phyloP scores from a whole-genome alignment of 2,888 invertebrate species.

The Metalampra italica region DNA sequence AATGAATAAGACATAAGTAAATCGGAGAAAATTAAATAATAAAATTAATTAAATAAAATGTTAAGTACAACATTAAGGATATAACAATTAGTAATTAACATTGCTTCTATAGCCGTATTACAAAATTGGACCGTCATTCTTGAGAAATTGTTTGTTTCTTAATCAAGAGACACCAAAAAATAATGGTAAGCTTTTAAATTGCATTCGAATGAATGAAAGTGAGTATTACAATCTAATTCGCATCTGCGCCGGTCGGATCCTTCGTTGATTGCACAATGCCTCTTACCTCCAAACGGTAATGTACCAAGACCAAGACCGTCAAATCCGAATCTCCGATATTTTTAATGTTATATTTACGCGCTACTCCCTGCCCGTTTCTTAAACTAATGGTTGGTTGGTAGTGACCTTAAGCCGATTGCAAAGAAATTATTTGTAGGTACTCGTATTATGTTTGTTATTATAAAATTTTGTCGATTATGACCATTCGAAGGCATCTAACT shows the following conservation, averaged over 20 bases:
- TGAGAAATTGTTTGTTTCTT: background rate
- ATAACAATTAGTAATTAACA: no score
- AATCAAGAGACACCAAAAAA: background rate
- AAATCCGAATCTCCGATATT: background rate
- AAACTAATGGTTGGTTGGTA: background rate
- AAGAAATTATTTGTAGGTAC: conserved; percentile 1
- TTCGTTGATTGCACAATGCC: conserved; percentile 4
- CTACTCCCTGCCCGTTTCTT: background rate
- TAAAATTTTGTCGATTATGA: no score
- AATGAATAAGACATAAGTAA: no score
- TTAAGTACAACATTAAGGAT: no score
- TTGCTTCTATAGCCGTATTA: background rate
- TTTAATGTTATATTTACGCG: no score
- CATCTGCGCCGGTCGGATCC: conserved; percentile 9
- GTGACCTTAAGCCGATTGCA: conserved; percentile 1
- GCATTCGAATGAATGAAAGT: background rate
- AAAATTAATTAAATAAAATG: no score
- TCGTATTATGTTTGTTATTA: background rate
- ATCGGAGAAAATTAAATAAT: no score
- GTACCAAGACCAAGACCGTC: background rate
- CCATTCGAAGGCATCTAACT: no score
- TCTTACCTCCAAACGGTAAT: conserved; percentile 1
- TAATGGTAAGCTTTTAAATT: background rate
- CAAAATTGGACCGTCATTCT: background rate
- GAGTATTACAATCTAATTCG: conserved; percentile 1